phyloP scores from a whole-genome alignment of 2,888 invertebrate genomes.

The Lasiommata megera region DNA sequence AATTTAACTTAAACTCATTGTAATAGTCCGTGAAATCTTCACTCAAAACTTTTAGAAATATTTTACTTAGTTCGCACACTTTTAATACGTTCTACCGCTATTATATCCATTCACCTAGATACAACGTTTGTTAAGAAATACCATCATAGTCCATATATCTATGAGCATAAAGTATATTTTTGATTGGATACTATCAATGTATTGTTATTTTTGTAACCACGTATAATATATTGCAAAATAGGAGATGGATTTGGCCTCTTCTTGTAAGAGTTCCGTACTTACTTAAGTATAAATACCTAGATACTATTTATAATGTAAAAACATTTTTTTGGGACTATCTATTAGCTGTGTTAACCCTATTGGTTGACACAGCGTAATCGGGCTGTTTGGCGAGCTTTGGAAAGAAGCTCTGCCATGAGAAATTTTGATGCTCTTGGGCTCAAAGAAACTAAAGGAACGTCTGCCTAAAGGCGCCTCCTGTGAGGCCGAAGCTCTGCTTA shows the following conservation, averaged over 20 bases:
- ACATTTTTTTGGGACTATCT: too few species aligned
- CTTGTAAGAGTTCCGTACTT: background rate
- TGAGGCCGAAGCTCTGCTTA: too few species aligned
- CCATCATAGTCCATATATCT: background rate
- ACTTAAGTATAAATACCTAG: background rate
- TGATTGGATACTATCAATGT: background rate
- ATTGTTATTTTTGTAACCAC: background rate
- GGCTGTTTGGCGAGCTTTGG: too few species aligned
- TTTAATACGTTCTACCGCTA: conserved; percentile 40
- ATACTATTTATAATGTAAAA: too few species aligned
- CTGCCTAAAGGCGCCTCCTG: too few species aligned
- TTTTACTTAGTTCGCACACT: conserved; percentile 63
- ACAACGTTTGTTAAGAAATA: background rate
- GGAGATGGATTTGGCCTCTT: background rate
- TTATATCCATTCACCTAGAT: conserved; percentile 27
- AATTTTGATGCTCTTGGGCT: too few species aligned
- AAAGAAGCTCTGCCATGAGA: too few species aligned
- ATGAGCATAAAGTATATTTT: background rate
- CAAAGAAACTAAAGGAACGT: too few species aligned
- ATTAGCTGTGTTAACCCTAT: too few species aligned
- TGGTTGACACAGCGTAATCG: too few species aligned
- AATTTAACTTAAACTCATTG: conserved; percentile 51
- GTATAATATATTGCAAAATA: background rate
- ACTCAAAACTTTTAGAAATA: conserved; percentile 44
- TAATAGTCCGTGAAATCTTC: conserved; percentile 62